Evolutionary conservation across 2,888 invertebrate species (phyloP).

Genomic region (Drosophila neoperkinsi): DNA sequence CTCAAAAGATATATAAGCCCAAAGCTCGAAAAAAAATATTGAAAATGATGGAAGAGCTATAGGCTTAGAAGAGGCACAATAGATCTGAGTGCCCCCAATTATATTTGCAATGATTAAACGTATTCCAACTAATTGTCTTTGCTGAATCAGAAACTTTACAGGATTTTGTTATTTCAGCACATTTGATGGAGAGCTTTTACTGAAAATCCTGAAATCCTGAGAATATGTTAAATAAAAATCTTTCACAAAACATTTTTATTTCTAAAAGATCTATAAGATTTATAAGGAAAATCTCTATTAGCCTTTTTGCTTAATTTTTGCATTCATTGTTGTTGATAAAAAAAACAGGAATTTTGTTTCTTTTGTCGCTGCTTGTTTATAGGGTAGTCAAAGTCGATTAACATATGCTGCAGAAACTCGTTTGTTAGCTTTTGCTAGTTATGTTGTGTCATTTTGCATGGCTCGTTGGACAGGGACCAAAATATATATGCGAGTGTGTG

Average conservation of each 20-base stretch:
- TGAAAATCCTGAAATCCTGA: background rate
- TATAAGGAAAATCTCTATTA: background rate
- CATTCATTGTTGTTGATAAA: background rate
- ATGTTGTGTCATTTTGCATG: conserved; percentile 67
- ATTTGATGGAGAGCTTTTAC: background rate
- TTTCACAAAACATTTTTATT: background rate
- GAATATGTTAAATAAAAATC: background rate
- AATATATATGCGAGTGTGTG: conserved; percentile 12
- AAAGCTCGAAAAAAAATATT: background rate
- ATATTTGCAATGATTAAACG: background rate
- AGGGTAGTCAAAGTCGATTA: conserved; percentile 10
- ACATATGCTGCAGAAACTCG: background rate
- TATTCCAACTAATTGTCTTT: background rate
- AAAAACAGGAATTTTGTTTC: background rate
- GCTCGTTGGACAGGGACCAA: conserved; percentile 64
- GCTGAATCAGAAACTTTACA: background rate
- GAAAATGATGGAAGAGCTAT: background rate
- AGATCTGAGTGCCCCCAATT: background rate
- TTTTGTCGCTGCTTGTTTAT: background rate
- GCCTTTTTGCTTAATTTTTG: too few species aligned
- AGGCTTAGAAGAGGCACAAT: background rate
- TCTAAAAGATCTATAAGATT: background rate
- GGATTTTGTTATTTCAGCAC: background rate
- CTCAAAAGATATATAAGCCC: background rate
- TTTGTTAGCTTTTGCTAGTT: conserved; percentile 28